Evolutionary conservation across 1,140 invertebrate species (phyloP), one percentile per base, ranked within the genome.

Genomic region (Dufourea novaeangliae): DNA sequence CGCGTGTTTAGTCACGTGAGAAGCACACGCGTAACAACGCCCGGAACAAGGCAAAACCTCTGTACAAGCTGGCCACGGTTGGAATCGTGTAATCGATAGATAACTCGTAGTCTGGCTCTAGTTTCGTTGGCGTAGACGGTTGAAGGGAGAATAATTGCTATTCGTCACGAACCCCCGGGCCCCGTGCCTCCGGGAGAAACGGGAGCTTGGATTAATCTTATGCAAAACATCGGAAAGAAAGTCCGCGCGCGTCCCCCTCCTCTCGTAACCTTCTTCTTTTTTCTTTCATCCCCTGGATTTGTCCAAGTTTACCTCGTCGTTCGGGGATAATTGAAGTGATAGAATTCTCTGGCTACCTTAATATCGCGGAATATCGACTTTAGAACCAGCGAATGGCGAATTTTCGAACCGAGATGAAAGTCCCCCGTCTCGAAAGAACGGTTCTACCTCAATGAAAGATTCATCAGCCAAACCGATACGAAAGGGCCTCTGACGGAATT

Each of bases 81-180:
- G 27, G 69, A 82, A 78, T 67, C 46, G 54, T 54, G 56, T 68
- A 82, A 83, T 82, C 80, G 81, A 83, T 82, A 78, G 81, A 83
- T 82, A 81, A 82, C 71, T 68, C 67, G 37, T 39, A 25, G 66
- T 72, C 44, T n/a, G 37, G 61, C 50, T 64, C 50, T 80, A 77
- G 80, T 67, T 73, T 72, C 41, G 81, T 72, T 41, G 68, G 44
- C n/a, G n/a, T 54, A 82, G 73, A 83, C 68, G n/a, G 74, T 78
- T 83, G 37, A 71, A 82, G 46, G 63, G 50, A 69, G 81, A 82
- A 83, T 83, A 83, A 83, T 83, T 73, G 74, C 56, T 46, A 81
- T 37, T 78, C 68, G 80, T 83, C 81, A 83, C 81, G 81, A 83
- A 83, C 68, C 64, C 59, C 54, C 57, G 80, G n/a, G n/a, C n/a